These are phyloP conservation scores for Hyles lineata DNA, from an alignment of 2,888 invertebrate genomes.

Conservation along the genomic window DNA sequence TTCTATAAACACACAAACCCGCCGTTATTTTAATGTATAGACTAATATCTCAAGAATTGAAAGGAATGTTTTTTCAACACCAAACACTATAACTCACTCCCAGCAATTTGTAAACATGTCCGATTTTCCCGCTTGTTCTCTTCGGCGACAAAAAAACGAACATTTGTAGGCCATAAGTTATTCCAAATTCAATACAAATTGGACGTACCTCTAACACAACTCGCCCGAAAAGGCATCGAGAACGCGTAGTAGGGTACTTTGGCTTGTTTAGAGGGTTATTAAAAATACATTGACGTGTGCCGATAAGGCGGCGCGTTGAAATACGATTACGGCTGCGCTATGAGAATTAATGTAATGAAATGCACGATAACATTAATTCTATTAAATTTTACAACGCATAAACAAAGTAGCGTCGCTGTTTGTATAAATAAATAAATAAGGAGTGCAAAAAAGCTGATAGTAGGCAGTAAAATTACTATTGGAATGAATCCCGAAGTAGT, in stretches of 20 bases:
- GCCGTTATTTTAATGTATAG: not conserved
- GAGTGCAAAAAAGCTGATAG: too few species aligned
- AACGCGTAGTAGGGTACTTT: constrained; percentile 31
- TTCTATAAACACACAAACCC: not conserved
- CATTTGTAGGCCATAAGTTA: constrained; percentile 5
- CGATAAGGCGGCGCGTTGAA: constrained; percentile 15
- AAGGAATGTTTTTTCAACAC: constrained; percentile 1
- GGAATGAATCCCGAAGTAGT: too few species aligned
- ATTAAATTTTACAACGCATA: constrained; percentile 1
- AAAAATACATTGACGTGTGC: constrained; percentile 42
- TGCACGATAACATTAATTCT: not conserved
- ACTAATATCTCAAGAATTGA: not conserved
- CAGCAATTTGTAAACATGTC: constrained; percentile 16
- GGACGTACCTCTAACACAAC: constrained; percentile 21
- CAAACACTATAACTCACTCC: constrained; percentile 6
- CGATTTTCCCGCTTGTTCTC: not conserved
- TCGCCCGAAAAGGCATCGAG: constrained; percentile 40
- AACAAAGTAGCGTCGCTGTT: not conserved
- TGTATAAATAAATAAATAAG: too few species aligned
- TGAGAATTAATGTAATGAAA: constrained; percentile 7
- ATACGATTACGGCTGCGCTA: not conserved
- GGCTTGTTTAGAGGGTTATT: constrained; percentile 40
- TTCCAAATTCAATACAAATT: constrained; percentile 3
- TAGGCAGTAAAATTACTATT: too few species aligned
- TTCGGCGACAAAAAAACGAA: not conserved